phyloP scores from a whole-genome alignment of 2,113 vertebrate species.

The Gallinago paraguaiae region DNA sequence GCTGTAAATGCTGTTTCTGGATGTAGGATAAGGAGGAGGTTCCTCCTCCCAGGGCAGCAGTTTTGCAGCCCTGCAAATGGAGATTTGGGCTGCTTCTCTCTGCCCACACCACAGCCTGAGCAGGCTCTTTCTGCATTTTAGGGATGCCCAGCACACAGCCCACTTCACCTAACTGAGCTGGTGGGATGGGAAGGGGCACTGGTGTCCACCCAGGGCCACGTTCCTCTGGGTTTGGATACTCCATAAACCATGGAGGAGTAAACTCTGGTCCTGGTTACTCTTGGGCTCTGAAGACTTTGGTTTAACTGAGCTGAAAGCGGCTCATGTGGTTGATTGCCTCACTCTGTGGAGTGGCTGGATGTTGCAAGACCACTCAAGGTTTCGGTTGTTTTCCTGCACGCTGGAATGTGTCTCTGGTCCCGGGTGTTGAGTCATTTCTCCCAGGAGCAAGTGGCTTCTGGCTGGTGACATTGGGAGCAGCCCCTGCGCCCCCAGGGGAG shows the following conservation, averaged over 20 bases:
- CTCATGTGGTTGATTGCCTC: background rate
- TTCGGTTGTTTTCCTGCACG: background rate
- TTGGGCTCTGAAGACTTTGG: background rate
- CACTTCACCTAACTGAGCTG: background rate
- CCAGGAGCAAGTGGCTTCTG: background rate
- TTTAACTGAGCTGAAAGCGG: background rate
- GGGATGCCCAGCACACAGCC: background rate
- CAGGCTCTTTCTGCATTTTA: background rate
- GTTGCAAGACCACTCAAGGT: constrained; percentile 39
- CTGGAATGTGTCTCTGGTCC: constrained; percentile 17
- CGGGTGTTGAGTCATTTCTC: background rate
- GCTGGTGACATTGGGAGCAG: background rate
- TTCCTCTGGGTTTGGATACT: background rate
- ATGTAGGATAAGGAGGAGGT: background rate
- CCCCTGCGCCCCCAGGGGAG: background rate
- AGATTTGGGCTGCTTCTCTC: background rate
- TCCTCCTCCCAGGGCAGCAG: background rate
- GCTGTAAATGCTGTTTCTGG: background rate
- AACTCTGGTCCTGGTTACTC: background rate
- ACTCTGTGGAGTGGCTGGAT: background rate
- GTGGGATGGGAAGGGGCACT: background rate
- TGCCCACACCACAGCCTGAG: background rate
- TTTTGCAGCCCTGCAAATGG: background rate
- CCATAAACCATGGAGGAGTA: background rate
- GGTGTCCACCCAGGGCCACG: fast-evolving